phyloP scores from a whole-genome alignment of 2,888 invertebrate species.

The Malacosoma neustria region DNA sequence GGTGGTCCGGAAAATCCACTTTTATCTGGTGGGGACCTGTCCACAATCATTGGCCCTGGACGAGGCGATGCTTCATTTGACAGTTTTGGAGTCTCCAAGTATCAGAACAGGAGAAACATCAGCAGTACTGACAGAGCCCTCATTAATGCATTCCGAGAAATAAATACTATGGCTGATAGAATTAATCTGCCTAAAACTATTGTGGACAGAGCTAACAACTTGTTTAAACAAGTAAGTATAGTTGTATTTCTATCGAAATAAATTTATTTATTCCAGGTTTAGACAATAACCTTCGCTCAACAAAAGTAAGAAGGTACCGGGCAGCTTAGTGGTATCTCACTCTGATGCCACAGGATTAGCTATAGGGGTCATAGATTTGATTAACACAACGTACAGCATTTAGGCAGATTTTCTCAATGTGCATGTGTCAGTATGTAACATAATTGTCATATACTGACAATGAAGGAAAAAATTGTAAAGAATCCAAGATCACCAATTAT shows the following conservation, averaged over 20 bases:
- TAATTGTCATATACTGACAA: too few species aligned
- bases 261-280: neutral
- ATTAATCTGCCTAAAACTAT: constrained; percentile 98
- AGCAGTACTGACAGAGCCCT: constrained; percentile 96
- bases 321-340: too few species aligned
- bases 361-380: too few species aligned
- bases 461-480: too few species aligned
- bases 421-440: too few species aligned
- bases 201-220: constrained; percentile 95
- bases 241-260: neutral
- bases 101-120: constrained; percentile 85
- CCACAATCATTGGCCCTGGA: constrained; percentile 92
- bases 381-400: too few species aligned
- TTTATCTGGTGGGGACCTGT: constrained; percentile 95
- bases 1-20: constrained; percentile 99
- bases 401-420: too few species aligned
- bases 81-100: constrained; percentile 86
- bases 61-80: constrained; percentile 90
- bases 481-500: too few species aligned
- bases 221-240: constrained; percentile 91
- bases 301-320: too few species aligned
- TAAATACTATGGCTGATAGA: constrained; percentile 97
- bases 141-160: constrained; percentile 97
- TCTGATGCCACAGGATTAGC: too few species aligned
- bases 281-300: too few species aligned